Conservation (phyloP, 2,797 vertebrate genomes). For the Amblyraja radiata region DNA sequence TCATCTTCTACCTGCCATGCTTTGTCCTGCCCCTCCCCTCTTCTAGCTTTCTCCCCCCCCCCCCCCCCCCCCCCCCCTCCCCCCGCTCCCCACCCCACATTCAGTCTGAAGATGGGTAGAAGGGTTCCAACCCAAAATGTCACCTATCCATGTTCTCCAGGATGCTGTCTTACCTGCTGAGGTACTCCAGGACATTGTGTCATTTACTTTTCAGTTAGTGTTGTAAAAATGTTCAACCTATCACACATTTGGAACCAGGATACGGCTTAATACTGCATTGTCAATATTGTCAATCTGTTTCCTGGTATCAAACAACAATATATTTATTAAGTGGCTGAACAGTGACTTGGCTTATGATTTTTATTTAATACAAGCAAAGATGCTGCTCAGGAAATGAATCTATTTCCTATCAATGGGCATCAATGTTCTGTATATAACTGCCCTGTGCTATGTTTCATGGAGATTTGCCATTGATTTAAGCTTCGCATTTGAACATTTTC, state of each 20-base stretch:
- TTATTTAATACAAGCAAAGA: constrained; percentile 13
- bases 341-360: neutral
- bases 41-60: no score
- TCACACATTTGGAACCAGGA: neutral
- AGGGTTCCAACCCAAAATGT: no score
- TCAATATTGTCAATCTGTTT: neutral
- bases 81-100: no score
- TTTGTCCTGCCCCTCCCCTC: no score
- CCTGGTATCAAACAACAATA: neutral
- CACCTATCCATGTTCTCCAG: no score
- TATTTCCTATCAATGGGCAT: neutral
- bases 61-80: no score
- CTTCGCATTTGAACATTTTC: neutral
- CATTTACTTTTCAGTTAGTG: neutral
- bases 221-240: neutral
- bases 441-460: neutral
- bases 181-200: no score
- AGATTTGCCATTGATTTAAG: constrained; percentile 29
- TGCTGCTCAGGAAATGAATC: constrained; percentile 3
- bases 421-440: neutral
- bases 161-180: no score
- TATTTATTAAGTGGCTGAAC: neutral
- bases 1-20: no score
- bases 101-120: no score
- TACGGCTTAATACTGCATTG: neutral